Base-by-base conservation (phyloP, 2,797 vertebrate genomes). In the Paedocypris micromegethes region DNA sequence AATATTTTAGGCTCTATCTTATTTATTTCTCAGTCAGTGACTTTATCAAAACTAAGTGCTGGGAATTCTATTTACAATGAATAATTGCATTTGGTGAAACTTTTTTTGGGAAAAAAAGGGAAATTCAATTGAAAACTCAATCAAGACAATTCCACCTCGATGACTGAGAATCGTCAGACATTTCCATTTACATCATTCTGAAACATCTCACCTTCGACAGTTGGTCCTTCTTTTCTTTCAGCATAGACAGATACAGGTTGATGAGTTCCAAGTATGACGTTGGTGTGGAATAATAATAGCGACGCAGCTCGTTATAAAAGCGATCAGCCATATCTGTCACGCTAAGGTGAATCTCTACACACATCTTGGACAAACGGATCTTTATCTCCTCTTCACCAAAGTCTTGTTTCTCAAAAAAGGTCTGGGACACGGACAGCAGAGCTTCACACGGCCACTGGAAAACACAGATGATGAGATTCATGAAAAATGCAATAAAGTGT, bases 181-280 rank as follows among this genome's bases (percentile, higher is more conserved):
- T 23, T 23, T 23, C 23, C 23, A 23, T 23, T 23, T 23, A 23
- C 23, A 23, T 23, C 1, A 23, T 23, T 23, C 23, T 23, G 23
- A 0, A 50, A 59, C 72, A 77, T 55, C 82, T 82, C 85, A 94
- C 90, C 66, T 85, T 75, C 72, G 91, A 77, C 1, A 93, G 74
- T 73, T 94, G 82, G 58, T 86, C 81, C 73, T 81, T 90, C 83
- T 93, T 93, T 56, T 88, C 83, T 6, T 70, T 78, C 6, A 94
- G 83, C 92, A 94, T 94, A 50, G 78, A 75, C 63, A 94, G 83
- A 72, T 92, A 95, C 54, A 94, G 88, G 74, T 93, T 92, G 80
- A 94, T 94, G 72, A 94, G 88, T 74, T 95, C 91, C 79, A 96
- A 83, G 82, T 93, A 94, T 68, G 92, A 95, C 47, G 91, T 94